These are phyloP conservation scores for Anhinga anhinga DNA, from an alignment of 2,113 vertebrate species.

Conservation along the genomic window DNA sequence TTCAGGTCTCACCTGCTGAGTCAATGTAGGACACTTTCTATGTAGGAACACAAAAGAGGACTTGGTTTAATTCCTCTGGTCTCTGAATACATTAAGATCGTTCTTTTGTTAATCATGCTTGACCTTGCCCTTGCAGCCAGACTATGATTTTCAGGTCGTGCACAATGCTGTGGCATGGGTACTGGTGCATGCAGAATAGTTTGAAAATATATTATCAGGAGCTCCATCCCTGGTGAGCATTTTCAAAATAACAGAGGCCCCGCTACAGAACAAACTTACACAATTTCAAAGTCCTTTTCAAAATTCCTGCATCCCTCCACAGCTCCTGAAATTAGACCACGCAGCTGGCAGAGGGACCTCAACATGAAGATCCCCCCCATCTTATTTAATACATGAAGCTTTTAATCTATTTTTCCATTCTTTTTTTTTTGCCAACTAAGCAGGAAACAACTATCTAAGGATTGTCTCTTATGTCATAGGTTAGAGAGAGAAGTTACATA, in stretches of 20 bases:
- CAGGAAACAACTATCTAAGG: neutral
- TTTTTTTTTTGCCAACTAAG: neutral
- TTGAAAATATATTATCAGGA: neutral
- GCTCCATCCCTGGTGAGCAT: neutral
- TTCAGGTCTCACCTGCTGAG: neutral
- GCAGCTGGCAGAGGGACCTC: neutral
- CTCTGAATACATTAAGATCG: neutral
- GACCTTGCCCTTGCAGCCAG: conserved; percentile 43
- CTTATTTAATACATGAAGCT: neutral
- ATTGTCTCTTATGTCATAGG: neutral
- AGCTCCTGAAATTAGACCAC: neutral
- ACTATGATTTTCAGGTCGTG: conserved; percentile 20
- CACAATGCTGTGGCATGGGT: conserved; percentile 10
- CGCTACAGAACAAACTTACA: neutral
- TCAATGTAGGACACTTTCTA: neutral
- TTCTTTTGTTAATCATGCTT: conserved; percentile 12
- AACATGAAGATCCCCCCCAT: neutral
- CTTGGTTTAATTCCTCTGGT: neutral
- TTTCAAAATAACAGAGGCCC: neutral
- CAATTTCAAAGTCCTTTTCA: neutral
- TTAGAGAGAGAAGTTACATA: neutral
- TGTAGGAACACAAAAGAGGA: neutral
- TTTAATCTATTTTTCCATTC: neutral
- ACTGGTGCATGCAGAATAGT: neutral
- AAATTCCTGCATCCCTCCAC: neutral